Evolutionary conservation across 30 jellyfish, hydroid and myxozoan genomes (phyloP).

Genomic region (Turritopsis dohrnii): DNA sequence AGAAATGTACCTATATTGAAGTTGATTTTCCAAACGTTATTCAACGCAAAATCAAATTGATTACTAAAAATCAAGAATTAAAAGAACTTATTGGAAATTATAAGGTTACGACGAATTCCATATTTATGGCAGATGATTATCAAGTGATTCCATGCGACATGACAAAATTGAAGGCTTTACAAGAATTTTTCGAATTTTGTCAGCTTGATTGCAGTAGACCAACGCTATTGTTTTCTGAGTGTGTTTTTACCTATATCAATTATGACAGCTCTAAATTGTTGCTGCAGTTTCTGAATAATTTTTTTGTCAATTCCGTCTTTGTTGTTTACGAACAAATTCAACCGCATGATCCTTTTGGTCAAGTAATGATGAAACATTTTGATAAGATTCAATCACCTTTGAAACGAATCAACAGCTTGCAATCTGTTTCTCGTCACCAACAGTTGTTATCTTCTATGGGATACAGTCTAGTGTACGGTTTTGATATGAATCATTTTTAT

Average conservation of each 20-base stretch:
- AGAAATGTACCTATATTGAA: constrained; percentile 50
- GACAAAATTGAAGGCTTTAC: constrained; percentile 38
- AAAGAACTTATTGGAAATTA: constrained; percentile 22
- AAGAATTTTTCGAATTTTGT: constrained; percentile 22
- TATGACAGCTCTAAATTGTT: constrained; percentile 37
- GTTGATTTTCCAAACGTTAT: constrained; percentile 86
- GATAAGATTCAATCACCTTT: constrained; percentile 77
- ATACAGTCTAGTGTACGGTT: constrained; percentile 39
- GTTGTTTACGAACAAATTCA: constrained; percentile 76
- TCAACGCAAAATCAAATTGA: constrained; percentile 44
- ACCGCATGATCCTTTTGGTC: constrained; percentile 90
- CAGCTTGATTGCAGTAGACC: constrained; percentile 33
- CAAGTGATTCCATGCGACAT: constrained; percentile 61
- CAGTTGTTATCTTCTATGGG: constrained; percentile 28
- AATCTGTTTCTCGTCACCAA: constrained; percentile 18
- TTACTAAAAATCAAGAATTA: constrained; percentile 29
- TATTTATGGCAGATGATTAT: constrained; percentile 36
- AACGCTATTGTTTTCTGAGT: constrained; percentile 70
- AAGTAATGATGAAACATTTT: constrained; percentile 69
- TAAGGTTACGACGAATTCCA: background rate
- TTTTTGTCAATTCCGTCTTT: constrained; percentile 39
- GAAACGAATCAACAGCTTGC: constrained; percentile 39
- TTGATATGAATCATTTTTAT: constrained; percentile 82
- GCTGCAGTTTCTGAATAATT: constrained; percentile 41
- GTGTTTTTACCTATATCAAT: constrained; percentile 72